phyloP scores from a whole-genome alignment of 2,113 vertebrate genomes.

The Periophthalmus modestus region DNA sequence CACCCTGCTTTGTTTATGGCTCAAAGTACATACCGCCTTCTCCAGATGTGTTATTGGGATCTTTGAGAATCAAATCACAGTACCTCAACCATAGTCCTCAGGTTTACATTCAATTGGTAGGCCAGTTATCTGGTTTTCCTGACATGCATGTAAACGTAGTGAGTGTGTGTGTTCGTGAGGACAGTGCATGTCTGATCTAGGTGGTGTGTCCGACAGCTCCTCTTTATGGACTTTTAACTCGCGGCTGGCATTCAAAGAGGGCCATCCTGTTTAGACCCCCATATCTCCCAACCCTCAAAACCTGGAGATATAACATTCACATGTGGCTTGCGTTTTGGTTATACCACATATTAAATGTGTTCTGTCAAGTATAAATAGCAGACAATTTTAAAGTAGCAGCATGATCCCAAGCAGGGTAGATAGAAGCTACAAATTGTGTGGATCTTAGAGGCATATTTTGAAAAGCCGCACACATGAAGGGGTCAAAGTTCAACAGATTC shows the following conservation, averaged over 20 bases:
- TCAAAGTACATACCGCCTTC: no score
- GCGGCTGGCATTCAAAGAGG: conserved; percentile 53
- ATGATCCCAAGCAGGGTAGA: not conserved
- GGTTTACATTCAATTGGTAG: no score
- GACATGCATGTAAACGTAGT: no score
- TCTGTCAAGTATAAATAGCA: not conserved
- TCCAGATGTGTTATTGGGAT: no score
- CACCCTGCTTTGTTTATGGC: no score
- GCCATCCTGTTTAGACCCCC: conserved; percentile 64
- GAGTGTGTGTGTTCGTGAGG: no score
- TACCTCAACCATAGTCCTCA: no score
- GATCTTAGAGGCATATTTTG: not conserved
- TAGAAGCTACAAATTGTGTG: not conserved
- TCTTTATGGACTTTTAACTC: conserved; percentile 66
- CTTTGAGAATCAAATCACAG: no score
- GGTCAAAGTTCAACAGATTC: not conserved
- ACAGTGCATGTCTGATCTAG: no score
- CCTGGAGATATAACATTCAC: conserved; percentile 28
- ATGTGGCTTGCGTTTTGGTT: not conserved
- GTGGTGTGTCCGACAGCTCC: conserved; percentile 35
- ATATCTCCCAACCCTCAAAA: conserved; percentile 48
- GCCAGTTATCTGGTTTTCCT: no score
- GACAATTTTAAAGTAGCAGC: not conserved
- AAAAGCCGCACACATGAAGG: no score
- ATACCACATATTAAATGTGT: not conserved